phyloP scores from a whole-genome alignment of 1,140 invertebrate genomes.

The Musca vetustissima region DNA sequence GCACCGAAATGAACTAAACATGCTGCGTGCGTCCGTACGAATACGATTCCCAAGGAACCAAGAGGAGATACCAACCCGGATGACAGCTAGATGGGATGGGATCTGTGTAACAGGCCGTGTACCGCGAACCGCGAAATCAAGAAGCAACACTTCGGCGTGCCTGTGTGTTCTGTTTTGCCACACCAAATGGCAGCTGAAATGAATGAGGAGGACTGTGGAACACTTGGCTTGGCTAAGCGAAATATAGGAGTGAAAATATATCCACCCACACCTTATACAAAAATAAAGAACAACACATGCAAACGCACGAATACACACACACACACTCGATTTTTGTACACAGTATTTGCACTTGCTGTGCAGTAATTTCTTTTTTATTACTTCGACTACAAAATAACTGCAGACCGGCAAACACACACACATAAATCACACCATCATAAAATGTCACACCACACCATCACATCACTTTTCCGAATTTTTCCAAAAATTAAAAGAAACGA shows the following conservation, averaged over 20 bases:
- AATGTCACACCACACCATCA: too few relatives aligned
- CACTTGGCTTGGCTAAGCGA: too few relatives aligned
- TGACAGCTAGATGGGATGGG: too few relatives aligned
- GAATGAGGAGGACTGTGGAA: too few relatives aligned
- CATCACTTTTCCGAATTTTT: neutral
- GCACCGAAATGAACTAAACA: too few relatives aligned
- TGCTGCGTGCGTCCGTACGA: too few relatives aligned
- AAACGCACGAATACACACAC: neutral
- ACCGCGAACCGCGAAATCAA: conserved; percentile 15
- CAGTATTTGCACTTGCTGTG: conserved; percentile 19
- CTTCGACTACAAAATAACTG: too few relatives aligned
- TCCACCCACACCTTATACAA: neutral
- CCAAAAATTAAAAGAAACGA: neutral
- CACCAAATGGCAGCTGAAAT: conserved; percentile 16
- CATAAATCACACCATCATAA: neutral
- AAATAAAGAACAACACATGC: neutral
- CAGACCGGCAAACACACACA: neutral
- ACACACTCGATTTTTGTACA: conserved; percentile 3
- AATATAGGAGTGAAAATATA: too few relatives aligned
- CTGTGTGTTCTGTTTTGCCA: neutral
- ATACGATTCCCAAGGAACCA: too few relatives aligned
- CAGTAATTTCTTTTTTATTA: conserved; percentile 2
- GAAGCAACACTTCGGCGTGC: conserved; percentile 6
- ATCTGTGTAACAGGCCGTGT: neutral
- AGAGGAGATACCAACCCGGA: too few relatives aligned